These are phyloP conservation scores for Delphinus delphis DNA, from an alignment of 2,113 vertebrate genomes.

Conservation along the genomic window DNA sequence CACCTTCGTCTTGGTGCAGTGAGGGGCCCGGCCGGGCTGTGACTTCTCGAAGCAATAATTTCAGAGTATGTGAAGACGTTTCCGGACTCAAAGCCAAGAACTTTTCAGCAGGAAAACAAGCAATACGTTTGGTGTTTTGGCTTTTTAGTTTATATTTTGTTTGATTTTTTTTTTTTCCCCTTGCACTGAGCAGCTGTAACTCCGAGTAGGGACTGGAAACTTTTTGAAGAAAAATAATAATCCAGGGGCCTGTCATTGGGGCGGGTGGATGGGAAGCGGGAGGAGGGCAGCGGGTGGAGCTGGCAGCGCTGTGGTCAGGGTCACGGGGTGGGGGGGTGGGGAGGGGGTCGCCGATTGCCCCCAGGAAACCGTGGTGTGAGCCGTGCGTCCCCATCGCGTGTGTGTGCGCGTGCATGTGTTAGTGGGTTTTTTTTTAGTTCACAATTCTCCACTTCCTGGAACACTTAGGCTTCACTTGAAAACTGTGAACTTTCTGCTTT, in stretches of 20 bases:
- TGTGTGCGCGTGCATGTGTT: too few relatives aligned
- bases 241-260: conserved; percentile 44
- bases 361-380: conserved; percentile 64
- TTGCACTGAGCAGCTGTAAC: conserved; percentile 87
- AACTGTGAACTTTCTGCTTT: conserved; percentile 84
- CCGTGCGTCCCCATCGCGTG: conserved; percentile 35
- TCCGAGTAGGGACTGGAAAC: conserved; percentile 78
- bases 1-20: conserved; percentile 94
- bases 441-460: conserved; percentile 60
- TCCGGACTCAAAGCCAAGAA: conserved; percentile 81
- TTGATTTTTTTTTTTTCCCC: conserved; percentile 39
- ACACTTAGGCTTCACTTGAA: conserved; percentile 69
- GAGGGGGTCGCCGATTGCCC: conserved; percentile 53
- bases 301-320: background rate
- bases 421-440: background rate
- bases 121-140: conserved; percentile 86
- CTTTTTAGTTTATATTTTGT: conserved; percentile 73
- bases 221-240: conserved; percentile 76
- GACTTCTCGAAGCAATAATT: conserved; percentile 87
- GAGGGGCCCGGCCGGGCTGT: conserved; percentile 57
- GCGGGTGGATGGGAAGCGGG: conserved; percentile 64
- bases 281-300: conserved; percentile 27
- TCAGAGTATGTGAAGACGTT: conserved; percentile 84
- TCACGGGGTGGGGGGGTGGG: conserved; percentile 42
- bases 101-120: conserved; percentile 85